A percentile compares a stretch with the other conserved stretches of the same genome.
These are phyloP conservation scores for Panagrolaimus sp. DNA, from an alignment of 1,140 invertebrate species.

Conservation along the genomic window DNA sequence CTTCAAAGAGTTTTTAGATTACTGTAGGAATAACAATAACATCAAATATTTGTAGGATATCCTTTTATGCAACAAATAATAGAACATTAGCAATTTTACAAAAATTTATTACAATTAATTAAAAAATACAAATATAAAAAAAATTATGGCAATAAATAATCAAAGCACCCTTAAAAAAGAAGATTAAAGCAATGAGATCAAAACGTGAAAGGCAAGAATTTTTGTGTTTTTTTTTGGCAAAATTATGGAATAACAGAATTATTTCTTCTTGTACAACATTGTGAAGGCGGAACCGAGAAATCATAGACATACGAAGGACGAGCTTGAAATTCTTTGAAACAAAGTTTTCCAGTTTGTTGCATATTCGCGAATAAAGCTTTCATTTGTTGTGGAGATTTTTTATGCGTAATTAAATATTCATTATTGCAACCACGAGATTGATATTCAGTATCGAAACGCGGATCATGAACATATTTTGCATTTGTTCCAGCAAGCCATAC, in stretches of 20 bases:
- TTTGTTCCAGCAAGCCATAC: slow-evolving; percentile 80
- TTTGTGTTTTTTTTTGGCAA: no score
- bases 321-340: slow-evolving; percentile 65
- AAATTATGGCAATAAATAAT: not conserved
- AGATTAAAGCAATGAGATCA: slow-evolving; percentile 6
- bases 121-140: not conserved
- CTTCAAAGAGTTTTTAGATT: no score
- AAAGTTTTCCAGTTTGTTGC: slow-evolving; percentile 67
- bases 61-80: not conserved
- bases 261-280: slow-evolving; percentile 69
- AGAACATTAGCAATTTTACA: not conserved
- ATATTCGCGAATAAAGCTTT: slow-evolving; percentile 66
- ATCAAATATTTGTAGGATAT: not conserved
- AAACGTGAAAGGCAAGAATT: not conserved
- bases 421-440: slow-evolving; percentile 80
- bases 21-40: no score
- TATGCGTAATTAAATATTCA: slow-evolving; percentile 79
- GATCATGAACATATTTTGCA: slow-evolving; percentile 81
- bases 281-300: slow-evolving; percentile 72
- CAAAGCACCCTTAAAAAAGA: not conserved
- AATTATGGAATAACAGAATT: slow-evolving; percentile 46
- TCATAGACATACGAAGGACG: slow-evolving; percentile 74
- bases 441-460: slow-evolving; percentile 87
- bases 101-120: not conserved
- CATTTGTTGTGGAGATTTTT: slow-evolving; percentile 68